Conservation (phyloP, 1,140 invertebrate species). For the Bombus breviceps region DNA sequence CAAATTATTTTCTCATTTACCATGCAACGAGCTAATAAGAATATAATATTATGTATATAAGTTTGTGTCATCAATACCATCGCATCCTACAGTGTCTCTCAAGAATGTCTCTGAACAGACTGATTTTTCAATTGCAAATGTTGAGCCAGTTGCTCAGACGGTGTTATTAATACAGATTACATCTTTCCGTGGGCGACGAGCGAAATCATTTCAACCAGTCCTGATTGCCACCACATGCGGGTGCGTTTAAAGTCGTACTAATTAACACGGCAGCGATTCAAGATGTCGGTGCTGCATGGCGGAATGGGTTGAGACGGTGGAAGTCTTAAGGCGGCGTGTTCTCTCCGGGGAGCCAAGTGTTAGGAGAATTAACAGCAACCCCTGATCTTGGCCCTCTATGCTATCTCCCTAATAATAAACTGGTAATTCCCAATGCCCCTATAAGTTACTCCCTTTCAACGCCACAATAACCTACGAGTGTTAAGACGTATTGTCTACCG, state of each 20-base stretch:
- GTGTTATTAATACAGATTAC: conserved; percentile 46
- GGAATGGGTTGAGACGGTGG: conserved; percentile 70
- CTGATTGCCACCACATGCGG: conserved; percentile 67
- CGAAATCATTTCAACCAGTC: conserved; percentile 62
- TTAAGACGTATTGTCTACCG: conserved; percentile 71
- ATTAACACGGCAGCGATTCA: conserved; percentile 80
- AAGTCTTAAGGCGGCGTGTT: conserved; percentile 80
- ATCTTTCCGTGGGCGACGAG: conserved; percentile 49
- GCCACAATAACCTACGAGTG: conserved; percentile 79
- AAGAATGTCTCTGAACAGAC: neutral
- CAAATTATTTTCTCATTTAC: too few species aligned
- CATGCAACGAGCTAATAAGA: too few species aligned
- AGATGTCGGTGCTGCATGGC: conserved; percentile 68
- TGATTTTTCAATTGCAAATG: conserved; percentile 26
- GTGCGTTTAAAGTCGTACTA: conserved; percentile 78
- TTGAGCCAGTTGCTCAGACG: conserved; percentile 5
- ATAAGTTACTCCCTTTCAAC: conserved; percentile 83
- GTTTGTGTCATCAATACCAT: neutral
- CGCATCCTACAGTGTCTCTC: neutral
- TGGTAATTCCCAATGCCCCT: conserved; percentile 83
- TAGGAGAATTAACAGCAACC: conserved; percentile 81
- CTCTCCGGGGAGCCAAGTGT: conserved; percentile 79
- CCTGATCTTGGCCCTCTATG: conserved; percentile 79
- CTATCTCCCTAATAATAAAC: conserved; percentile 83
- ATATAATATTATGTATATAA: neutral